Conservation (phyloP, 2,113 vertebrate species). For the Alces alces region DNA sequence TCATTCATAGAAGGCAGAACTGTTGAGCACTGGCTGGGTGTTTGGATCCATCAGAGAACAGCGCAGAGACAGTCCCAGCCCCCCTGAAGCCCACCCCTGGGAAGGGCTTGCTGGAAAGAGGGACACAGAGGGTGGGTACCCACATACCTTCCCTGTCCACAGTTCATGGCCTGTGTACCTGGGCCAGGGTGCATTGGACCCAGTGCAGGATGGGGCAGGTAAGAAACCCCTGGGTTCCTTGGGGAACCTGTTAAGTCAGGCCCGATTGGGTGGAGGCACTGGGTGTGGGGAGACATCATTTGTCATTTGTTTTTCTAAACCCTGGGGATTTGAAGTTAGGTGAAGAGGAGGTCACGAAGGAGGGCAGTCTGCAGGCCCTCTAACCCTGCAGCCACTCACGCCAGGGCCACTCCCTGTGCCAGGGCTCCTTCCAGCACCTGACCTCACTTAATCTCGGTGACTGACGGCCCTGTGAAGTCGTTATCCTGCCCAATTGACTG, state of each 20-base stretch:
- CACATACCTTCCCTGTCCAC: background rate
- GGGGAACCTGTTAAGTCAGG: background rate
- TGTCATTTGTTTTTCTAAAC: constrained; percentile 2
- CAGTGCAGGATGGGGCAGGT: background rate
- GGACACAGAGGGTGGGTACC: background rate
- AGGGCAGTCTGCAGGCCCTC: background rate
- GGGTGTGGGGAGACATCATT: background rate
- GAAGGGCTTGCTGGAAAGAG: background rate
- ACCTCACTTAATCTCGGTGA: background rate
- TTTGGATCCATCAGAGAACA: background rate
- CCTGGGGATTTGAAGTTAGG: background rate
- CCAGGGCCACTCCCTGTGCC: background rate
- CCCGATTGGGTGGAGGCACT: background rate
- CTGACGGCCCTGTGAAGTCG: too few species aligned
- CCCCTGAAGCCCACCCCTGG: fast-evolving
- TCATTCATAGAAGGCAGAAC: background rate
- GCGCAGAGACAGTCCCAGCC: background rate
- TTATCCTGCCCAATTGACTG: background rate
- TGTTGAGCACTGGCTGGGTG: background rate
- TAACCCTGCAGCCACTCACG: background rate
- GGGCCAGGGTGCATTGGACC: fast-evolving
- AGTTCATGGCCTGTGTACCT: background rate
- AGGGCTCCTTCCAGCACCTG: background rate
- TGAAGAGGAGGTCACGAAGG: background rate
- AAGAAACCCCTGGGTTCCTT: background rate